A percentile compares a stretch with the other conserved stretches of the same genome.
These are phyloP conservation scores for Apostichopus leukothele DNA, from an alignment of 53 echinoderm and acorn worm species.

Conservation along the genomic window DNA sequence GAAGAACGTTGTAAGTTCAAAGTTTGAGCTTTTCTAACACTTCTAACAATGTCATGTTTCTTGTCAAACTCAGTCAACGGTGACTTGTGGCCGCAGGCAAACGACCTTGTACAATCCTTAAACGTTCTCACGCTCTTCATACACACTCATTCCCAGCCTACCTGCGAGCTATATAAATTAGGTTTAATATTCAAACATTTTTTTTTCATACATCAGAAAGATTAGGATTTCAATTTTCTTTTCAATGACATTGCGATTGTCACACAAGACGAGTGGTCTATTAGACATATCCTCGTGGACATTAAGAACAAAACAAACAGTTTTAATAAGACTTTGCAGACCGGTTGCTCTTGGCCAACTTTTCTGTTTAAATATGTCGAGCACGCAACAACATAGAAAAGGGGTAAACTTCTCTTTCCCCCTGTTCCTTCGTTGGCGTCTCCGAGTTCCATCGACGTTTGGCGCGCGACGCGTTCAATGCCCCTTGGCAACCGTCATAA, in stretches of 20 bases:
- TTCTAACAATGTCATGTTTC: constrained; percentile 28
- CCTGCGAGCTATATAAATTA: neutral
- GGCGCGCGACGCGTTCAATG: neutral
- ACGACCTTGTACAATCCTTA: constrained; percentile 1
- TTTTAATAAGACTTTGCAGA: too few species aligned
- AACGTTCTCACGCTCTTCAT: constrained; percentile 35
- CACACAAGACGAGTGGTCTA: too few species aligned
- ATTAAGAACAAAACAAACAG: too few species aligned
- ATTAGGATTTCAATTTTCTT: neutral
- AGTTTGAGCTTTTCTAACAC: neutral
- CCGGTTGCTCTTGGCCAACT: too few species aligned
- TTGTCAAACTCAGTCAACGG: constrained; percentile 32
- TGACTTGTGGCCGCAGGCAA: constrained; percentile 23
- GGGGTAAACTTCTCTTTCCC: too few species aligned
- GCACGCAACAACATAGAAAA: too few species aligned
- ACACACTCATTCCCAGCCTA: neutral
- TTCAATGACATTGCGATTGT: too few species aligned
- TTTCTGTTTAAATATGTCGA: too few species aligned
- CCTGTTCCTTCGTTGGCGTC: too few species aligned
- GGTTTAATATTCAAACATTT: neutral
- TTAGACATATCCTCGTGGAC: too few species aligned
- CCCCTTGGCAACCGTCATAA: constrained; percentile 11
- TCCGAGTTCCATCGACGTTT: neutral
- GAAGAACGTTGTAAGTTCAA: neutral
- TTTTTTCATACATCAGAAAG: neutral